Percentiles rank a stretch among this genome's conserved stretches.
phyloP scores from a whole-genome alignment of 1,140 invertebrate genomes.

The Leptinotarsa undecemlineata region DNA sequence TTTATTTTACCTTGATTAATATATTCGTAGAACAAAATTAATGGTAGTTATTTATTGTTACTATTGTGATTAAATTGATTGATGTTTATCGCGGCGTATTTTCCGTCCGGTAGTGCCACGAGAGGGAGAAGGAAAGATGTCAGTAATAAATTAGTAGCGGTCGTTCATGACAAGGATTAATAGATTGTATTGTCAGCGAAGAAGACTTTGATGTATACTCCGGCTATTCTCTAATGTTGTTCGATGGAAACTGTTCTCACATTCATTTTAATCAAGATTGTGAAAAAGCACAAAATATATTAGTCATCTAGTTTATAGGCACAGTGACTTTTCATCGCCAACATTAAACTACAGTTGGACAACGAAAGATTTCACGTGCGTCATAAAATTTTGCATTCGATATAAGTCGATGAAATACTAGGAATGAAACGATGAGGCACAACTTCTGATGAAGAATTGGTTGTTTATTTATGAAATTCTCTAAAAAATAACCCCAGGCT shows the following conservation, averaged over 20 bases:
- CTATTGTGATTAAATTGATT: conserved; percentile 45
- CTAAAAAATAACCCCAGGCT: too few relatives aligned
- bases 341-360: not conserved
- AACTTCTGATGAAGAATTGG: too few relatives aligned
- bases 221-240: conserved; percentile 47
- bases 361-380: too few relatives aligned
- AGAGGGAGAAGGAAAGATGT: conserved; percentile 25
- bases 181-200: conserved; percentile 53
- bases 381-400: too few relatives aligned
- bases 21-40: conserved; percentile 37
- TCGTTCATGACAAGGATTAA: conserved; percentile 52
- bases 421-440: too few relatives aligned
- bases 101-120: conserved; percentile 41
- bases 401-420: too few relatives aligned
- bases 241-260: conserved; percentile 51
- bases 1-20: conserved; percentile 30
- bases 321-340: conserved; percentile 12
- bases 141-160: conserved; percentile 53
- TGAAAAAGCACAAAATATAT: conserved; percentile 10
- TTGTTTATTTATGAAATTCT: too few relatives aligned
- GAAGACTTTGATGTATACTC: conserved; percentile 54
- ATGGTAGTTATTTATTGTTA: conserved; percentile 40
- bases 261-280: conserved; percentile 49
- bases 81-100: conserved; percentile 43
- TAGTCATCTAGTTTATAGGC: conserved; percentile 13